Evolutionary conservation across 2,113 vertebrate species (phyloP).

Genomic region (Protomyctophum bolini): DNA sequence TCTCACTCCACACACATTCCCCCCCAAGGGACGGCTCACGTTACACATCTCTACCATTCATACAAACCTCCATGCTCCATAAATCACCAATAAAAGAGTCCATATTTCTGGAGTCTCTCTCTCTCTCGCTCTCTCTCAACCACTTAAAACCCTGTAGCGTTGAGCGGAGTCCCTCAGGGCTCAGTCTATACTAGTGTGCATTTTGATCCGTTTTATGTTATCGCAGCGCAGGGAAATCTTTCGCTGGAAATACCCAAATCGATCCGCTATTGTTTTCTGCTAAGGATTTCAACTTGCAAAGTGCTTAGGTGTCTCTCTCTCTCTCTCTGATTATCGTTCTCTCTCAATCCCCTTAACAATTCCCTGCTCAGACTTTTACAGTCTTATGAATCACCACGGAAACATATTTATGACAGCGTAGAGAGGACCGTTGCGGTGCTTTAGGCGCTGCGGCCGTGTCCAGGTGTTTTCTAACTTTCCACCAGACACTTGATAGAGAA

Average conservation of each 20-base stretch:
- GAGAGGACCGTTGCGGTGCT: no score
- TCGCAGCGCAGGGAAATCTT: no score
- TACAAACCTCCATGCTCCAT: constrained; percentile 44
- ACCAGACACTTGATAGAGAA: background rate
- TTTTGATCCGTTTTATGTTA: no score
- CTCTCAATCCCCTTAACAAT: no score
- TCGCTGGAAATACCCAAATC: no score
- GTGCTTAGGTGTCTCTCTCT: no score
- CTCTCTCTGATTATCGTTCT: no score
- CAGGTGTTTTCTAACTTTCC: constrained; percentile 57
- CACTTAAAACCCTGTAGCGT: no score
- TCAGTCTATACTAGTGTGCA: no score
- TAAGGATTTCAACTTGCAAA: no score
- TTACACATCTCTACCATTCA: constrained; percentile 46
- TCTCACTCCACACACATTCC: constrained; percentile 18
- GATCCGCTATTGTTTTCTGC: no score
- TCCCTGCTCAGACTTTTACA: constrained; percentile 26
- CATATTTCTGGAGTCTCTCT: constrained; percentile 25
- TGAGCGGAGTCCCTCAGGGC: no score
- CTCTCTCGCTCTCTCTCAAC: constrained; percentile 6
- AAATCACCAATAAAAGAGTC: constrained; percentile 37
- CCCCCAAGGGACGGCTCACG: constrained; percentile 28
- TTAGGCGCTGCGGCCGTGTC: constrained; percentile 38
- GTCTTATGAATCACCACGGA: constrained; percentile 43
- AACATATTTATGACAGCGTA: constrained; percentile 19